These are phyloP conservation scores for Nudaria mundana DNA, from an alignment of 2,888 invertebrate species.

Conservation along the genomic window DNA sequence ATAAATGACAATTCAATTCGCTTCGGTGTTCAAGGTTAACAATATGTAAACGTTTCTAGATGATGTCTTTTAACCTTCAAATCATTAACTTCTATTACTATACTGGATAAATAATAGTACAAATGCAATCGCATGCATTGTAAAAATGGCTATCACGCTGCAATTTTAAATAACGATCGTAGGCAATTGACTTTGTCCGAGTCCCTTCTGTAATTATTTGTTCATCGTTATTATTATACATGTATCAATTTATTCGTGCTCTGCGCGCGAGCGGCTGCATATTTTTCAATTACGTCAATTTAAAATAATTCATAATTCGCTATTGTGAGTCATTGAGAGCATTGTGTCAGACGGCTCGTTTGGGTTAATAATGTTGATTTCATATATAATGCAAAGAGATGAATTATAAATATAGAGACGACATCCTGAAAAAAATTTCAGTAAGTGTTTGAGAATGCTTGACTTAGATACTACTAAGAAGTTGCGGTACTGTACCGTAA, in stretches of 20 bases:
- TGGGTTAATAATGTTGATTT: constrained; percentile 38
- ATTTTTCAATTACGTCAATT: constrained; percentile 82
- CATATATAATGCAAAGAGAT: no score
- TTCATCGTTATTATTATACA: constrained; percentile 66
- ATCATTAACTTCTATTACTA: constrained; percentile 9
- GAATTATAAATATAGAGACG: no score
- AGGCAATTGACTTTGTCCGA: constrained; percentile 20
- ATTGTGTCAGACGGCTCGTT: constrained; percentile 65
- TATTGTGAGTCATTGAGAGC: constrained; percentile 77
- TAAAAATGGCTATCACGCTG: constrained; percentile 21
- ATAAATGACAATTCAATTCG: no score
- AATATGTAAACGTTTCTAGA: no score
- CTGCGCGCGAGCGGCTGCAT: constrained; percentile 73
- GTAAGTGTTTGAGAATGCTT: no score
- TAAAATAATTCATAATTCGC: constrained; percentile 81
- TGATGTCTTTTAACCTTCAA: no score
- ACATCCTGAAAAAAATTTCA: no score
- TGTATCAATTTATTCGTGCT: constrained; percentile 77
- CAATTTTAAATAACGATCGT: constrained; percentile 22
- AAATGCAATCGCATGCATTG: no score
- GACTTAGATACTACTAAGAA: no score
- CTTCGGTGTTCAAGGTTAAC: no score
- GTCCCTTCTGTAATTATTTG: constrained; percentile 38
- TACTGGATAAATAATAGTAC: no score
- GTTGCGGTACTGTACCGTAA: no score